Evolutionary conservation across 2,888 invertebrate species (phyloP), one percentile per base, ranked within the genome.

Genomic region (Latrodectus elegans): DNA sequence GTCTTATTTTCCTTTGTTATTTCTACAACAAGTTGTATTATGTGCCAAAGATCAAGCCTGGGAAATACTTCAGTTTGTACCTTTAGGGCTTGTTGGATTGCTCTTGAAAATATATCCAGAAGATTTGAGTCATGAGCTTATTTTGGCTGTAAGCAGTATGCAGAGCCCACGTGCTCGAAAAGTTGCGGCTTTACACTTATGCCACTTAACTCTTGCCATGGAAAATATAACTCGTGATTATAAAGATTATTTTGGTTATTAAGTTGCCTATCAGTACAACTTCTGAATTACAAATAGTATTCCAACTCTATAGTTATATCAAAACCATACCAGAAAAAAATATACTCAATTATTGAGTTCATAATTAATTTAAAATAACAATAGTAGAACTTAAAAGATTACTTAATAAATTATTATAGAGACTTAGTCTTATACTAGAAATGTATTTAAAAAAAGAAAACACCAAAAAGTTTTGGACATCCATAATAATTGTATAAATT

Each of bases 101-200:
- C 93, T 98, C 89, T 94, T 97, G 84, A 96, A 96, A 92, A 95
- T 95, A 73, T 92, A 96, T 77, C 96, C 96, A 0, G 95, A 96
- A 91, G 93, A 95, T 90, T 96, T 96, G 91, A 95, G 94, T 89
- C 95, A 95, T 89, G 94, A 95, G 89, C 93, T 96, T 81, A 93
- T 96, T 88, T 93, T 96, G 75, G 94, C 95, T 91, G 93, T 96
- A 88, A 96, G 97, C 92, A 97, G 97, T 92, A 94, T 97, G 74
- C 94, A 95, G 76, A 95, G 95, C 22, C 92, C 94, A 38, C 94
- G 94, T 79, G 97, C 97, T 1, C 94, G 97, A 83, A 96, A 96
- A 91, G 95, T 96, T 84, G 96, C 97, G 79, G 96, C 97, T 0
- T 94, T 96, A 91, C 97, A 97, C 92, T 93, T 98, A 86, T 97